Base-by-base conservation (phyloP, 2,888 invertebrate genomes). In the Drosophila macrospina region DNA sequence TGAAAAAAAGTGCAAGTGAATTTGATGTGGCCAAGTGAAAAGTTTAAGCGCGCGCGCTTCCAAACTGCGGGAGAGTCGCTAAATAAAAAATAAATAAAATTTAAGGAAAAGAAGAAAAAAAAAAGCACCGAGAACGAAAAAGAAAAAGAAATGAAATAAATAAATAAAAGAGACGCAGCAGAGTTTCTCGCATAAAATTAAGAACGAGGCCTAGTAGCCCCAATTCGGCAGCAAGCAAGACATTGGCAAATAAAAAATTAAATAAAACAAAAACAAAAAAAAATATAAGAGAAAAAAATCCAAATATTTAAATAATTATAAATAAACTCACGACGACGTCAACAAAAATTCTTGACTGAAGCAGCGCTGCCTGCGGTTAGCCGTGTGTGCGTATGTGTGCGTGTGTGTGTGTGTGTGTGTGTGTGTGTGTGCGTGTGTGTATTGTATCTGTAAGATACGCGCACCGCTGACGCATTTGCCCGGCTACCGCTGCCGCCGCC, bases 201-300 rank as follows among this genome's bases (percentile, higher is more conserved):
- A 76, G 83, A 86, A 71, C 85, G 75, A 88, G 89, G 90, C 90
- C 90, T 81, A 88, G 63, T 88, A 78, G 81, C 88, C 90, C 87
- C 86, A 77, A 86, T 89, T 81, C 80, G 65, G 24, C 51, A 63
- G 62, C 67, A 54, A 69, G 41, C 76, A 34, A 74, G 78, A 67
- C 74, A 69, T 74, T 74, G 57, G 69, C 68, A 32, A 68, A 74
- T 62, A 63, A 37, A 47, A 61, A 32, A 64, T 47, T 32, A 47
- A 42, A 28, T 39, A 57, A 61, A 63, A 55, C 32, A 63, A 45
- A 66, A 57, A 51, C 2, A 20, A 16, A n/a, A 42, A 24, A 11
- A 11, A 15, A 16, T n/a, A n/a, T n/a, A n/a, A 37, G 11, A 20
- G n/a, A 45, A 44, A 48, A 36, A 62, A 42, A 61, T 51, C 13